Percentiles rank a stretch among this genome's conserved stretches.
Conservation (phyloP, 2,797 vertebrate genomes). For the Melanotaenia boesemani region DNA sequence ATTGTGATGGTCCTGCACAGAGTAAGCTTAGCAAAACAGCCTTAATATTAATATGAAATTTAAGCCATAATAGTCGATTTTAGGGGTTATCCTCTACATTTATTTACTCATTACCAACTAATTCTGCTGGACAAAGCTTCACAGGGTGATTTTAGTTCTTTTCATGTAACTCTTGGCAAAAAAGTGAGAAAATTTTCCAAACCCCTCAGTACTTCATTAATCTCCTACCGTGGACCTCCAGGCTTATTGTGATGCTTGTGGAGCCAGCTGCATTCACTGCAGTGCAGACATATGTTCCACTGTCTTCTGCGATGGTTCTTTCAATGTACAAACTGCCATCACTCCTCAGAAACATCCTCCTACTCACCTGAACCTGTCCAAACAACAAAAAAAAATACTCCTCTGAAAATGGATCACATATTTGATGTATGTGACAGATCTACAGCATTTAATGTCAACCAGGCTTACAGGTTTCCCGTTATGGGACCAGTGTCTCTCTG, state of each 20-base stretch:
- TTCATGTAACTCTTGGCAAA: background rate
- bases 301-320: slow-evolving; percentile 75
- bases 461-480: slow-evolving; percentile 86
- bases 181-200: slow-evolving; percentile 5
- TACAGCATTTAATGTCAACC: background rate
- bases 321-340: slow-evolving; percentile 90
- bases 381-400: background rate
- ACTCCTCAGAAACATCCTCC: slow-evolving; percentile 78
- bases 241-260: slow-evolving; percentile 79
- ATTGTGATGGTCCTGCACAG: background rate
- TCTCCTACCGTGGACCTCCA: slow-evolving; percentile 87
- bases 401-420: slow-evolving; percentile 6
- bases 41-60: background rate
- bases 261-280: slow-evolving; percentile 87
- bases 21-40: background rate
- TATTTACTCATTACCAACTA: background rate
- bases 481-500: slow-evolving; percentile 88
- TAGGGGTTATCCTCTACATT: background rate
- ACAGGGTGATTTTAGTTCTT: background rate
- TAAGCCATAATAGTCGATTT: background rate
- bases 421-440: background rate
- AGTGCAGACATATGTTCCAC: slow-evolving; percentile 88
- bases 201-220: slow-evolving; percentile 5
- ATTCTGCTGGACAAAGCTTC: slow-evolving; percentile 17
- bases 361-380: slow-evolving; percentile 79